Percentiles rank a stretch among this genome's conserved stretches.
Conservation (phyloP, 2,113 vertebrate genomes). For the Perccottus glenii region DNA sequence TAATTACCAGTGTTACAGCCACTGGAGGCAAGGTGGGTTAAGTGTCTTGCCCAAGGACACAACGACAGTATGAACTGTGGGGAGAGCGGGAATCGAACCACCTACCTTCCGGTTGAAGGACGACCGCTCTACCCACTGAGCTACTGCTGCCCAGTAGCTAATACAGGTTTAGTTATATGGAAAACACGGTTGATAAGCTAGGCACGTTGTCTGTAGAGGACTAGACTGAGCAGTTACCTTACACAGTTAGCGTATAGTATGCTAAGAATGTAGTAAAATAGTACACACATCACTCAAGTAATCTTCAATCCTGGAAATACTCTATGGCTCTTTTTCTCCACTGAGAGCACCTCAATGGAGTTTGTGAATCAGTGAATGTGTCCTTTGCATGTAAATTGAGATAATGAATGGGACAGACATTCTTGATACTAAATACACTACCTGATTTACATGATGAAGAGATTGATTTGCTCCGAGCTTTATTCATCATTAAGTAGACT, state of each 20-base stretch:
- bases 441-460: constrained; percentile 59
- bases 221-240: background rate
- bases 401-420: constrained; percentile 47
- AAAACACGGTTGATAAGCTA: too few species aligned
- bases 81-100: too few species aligned
- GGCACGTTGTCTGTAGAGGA: too few species aligned
- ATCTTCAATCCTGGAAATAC: constrained; percentile 14
- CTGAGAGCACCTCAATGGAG: background rate
- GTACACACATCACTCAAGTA: background rate
- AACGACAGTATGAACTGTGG: too few species aligned
- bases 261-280: background rate
- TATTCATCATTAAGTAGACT: constrained; percentile 27
- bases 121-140: too few species aligned
- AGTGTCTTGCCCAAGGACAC: too few species aligned
- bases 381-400: constrained; percentile 40
- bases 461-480: constrained; percentile 45
- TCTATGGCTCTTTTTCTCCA: background rate
- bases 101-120: too few species aligned
- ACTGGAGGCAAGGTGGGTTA: too few species aligned
- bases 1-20: too few species aligned
- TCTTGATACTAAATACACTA: constrained; percentile 27
- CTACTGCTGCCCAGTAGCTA: too few species aligned
- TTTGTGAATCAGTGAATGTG: constrained; percentile 14
- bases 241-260: background rate
- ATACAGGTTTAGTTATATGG: too few species aligned